Conservation (phyloP, 2,113 vertebrate genomes). For the Corapipo altera region DNA sequence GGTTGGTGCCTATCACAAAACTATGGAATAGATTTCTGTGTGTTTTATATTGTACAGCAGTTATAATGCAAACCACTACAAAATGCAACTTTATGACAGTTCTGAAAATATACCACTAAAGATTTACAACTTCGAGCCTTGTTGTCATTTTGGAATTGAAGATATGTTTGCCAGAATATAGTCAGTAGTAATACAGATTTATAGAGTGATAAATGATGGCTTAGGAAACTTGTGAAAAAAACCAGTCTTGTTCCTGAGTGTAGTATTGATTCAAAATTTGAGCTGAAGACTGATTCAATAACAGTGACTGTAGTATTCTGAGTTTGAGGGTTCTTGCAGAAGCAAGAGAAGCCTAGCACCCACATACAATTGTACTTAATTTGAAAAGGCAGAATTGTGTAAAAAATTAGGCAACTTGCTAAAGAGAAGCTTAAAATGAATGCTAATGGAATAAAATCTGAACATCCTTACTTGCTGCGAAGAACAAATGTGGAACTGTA, state of each 20-base stretch:
- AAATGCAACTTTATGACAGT: not conserved
- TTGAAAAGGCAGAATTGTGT: not conserved
- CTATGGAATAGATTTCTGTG: not conserved
- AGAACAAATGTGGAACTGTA: rapidly evolving
- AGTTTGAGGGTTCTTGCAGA: not conserved
- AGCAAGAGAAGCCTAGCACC: not conserved
- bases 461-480: not conserved
- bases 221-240: not conserved
- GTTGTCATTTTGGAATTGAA: not conserved
- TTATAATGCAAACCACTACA: not conserved
- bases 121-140: not conserved
- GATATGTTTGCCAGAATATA: not conserved
- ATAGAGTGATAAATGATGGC: not conserved
- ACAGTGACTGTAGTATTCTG: not conserved
- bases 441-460: not conserved
- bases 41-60: not conserved
- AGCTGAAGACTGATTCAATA: not conserved
- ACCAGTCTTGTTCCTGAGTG: not conserved
- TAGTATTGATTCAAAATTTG: not conserved
- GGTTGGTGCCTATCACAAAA: not conserved
- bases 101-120: not conserved
- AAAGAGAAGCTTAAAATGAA: not conserved
- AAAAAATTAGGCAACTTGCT: not conserved
- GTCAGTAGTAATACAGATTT: not conserved
- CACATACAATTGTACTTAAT: not conserved